Evolutionary conservation across 1,140 invertebrate genomes (phyloP), one percentile per base, ranked within the genome.

Genomic region (Pantala flavescens): DNA sequence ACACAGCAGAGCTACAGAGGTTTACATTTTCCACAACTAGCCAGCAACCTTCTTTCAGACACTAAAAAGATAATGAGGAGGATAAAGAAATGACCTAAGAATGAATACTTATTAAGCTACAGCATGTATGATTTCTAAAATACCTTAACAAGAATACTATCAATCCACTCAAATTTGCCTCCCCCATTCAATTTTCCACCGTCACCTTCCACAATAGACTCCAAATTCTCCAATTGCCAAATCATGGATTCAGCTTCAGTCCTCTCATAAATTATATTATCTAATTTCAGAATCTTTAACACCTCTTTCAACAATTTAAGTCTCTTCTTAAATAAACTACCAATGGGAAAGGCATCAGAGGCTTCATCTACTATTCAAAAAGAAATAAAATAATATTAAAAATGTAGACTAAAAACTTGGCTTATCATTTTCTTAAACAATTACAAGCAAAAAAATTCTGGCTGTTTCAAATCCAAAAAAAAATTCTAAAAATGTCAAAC

Each of bases 151-250:
- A 99, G 87, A 43, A 94, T 81, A 73, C 96, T 98, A 84, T 99
- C 96, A 14, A 98, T 88, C 97, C 98, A 99, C 83, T 99, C 95
- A 83, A 99, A 99, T 83, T 92, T 91, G 71, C 96, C 92, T 63
- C 92, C 91, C 0, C 88, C 89, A 79, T 90, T 91, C 11, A 93
- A 83, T 77, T 76, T 72, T 77, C 77, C 42, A 63, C 16, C 14
- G 12, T 21, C n/a, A 63, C 49, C 49, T 19, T 55, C 87, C 87
- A 42, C 7, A 23, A n/a, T 73, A 42, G 16, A 24, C 14, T 73
- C 74, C 36, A 75, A 24, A 12, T 24, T 43, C n/a, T 49, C 11
- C 7, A 75, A 19, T 23, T 23, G 7, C 28, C 24, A 7, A 9
- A 49, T 21, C 23, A 63, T 36, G 28, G 28, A 36, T 36, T 36